Evolutionary conservation across 2,113 vertebrate genomes (phyloP).

Genomic region (Bettongia penicillata): DNA sequence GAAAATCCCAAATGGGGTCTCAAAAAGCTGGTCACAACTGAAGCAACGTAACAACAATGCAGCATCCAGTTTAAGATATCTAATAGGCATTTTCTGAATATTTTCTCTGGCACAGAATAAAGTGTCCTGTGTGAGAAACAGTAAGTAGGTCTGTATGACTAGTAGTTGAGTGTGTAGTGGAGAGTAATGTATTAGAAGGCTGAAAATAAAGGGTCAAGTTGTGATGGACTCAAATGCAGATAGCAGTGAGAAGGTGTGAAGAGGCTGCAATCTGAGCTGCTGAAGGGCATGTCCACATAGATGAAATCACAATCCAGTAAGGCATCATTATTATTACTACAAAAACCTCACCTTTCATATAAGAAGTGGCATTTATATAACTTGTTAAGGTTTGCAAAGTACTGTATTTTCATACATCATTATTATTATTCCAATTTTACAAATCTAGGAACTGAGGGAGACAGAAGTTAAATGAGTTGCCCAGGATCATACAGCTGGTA

Average conservation of each 20-base stretch:
- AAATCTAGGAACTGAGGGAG: background rate
- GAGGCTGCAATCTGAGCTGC: background rate
- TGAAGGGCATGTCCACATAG: background rate
- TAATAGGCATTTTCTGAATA: background rate
- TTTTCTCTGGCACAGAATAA: background rate
- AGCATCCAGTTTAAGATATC: background rate
- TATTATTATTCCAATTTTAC: background rate
- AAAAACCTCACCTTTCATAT: background rate
- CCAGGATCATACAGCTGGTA: background rate
- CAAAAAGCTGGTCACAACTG: too few relatives aligned
- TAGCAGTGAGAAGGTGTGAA: background rate
- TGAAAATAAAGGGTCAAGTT: background rate
- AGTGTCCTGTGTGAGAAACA: background rate
- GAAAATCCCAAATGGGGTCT: too few relatives aligned
- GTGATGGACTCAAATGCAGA: background rate
- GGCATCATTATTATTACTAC: background rate
- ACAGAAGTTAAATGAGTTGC: background rate
- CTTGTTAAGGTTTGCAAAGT: background rate
- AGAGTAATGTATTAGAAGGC: background rate
- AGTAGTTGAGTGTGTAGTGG: background rate
- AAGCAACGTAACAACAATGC: too few relatives aligned
- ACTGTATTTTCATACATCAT: background rate
- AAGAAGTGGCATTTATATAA: background rate
- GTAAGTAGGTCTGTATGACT: background rate
- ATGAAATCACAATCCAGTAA: background rate